Evolutionary conservation across 1,140 invertebrate genomes (phyloP), one percentile per base, ranked within the genome.

Genomic region (Drosophila kohkoa): DNA sequence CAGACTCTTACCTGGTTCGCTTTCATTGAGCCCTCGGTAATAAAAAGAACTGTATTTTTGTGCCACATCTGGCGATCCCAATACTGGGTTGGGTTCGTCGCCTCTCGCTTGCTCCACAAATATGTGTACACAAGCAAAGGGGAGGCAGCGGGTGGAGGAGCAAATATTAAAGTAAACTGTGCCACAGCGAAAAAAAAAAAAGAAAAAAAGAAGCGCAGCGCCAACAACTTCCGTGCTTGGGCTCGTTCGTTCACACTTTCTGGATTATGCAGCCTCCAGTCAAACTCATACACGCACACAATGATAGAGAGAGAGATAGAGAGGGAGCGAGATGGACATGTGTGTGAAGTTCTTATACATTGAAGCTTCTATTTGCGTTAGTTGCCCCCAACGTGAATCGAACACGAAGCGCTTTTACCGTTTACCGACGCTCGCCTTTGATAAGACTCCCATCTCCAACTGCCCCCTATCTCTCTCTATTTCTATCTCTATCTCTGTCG

Each of bases 61-160:
- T 85, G 77, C 59, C 75, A 83, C 81, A 83, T 83, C 81, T 83
- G 81, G 45, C 62, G 77, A 73, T 83, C 81, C 73, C 73, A 83
- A 83, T 80, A 70, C 59, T 28, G 43, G 38, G 13, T 41, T 41
- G 46, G 35, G 35, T 32, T 32, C 7, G 30, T 8, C 30, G 30
- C 30, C 58, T 69, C 57, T 75, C 74, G 11, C 66, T 59, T 65
- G 46, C 71, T 67, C 46, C 30, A 78, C 82, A 85, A 86, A 85
- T 85, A 81, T 85, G 85, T 85, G 85, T 85, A 81, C 65, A 81
- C 75, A 80, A 75, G 15, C 64, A 58, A 32, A 6, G 30, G 30
- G 28, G 35, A 41, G 35, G 54, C 41, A 64, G 32, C 38, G 52
- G 45, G 54, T 38, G 46, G 32, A 25, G 62, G 13, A 38, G 54